A percentile compares a stretch with the other conserved stretches of the same genome.
phyloP scores from a whole-genome alignment of 2,113 vertebrate genomes.

The Thryonomys swinderianus region DNA sequence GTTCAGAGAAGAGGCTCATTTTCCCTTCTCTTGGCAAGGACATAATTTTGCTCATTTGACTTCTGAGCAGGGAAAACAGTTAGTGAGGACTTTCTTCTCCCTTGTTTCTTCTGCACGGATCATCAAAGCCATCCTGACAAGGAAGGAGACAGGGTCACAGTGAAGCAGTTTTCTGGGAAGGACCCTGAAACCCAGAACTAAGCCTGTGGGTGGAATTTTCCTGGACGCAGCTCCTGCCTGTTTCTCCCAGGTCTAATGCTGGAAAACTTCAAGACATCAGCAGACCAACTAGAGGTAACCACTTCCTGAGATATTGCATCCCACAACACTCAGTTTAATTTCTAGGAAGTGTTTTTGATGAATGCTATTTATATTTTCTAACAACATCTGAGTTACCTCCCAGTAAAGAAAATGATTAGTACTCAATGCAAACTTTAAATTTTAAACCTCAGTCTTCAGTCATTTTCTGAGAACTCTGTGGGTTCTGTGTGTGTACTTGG shows the following conservation, averaged over 20 bases:
- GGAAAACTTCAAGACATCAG: neutral
- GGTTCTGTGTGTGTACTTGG: conserved; percentile 1
- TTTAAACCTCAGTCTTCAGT: neutral
- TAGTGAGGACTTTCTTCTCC: neutral
- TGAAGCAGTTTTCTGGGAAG: neutral
- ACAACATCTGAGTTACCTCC: neutral
- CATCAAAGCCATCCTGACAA: neutral
- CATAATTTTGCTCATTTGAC: neutral
- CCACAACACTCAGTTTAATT: neutral
- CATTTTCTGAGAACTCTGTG: conserved; percentile 11
- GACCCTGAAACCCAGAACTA: neutral
- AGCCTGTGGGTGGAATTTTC: neutral
- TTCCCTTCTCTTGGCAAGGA: neutral
- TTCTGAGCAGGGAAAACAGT: neutral
- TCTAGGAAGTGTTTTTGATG: conserved; percentile 27
- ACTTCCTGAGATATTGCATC: neutral
- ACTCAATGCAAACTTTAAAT: conserved; percentile 49
- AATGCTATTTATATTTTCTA: neutral
- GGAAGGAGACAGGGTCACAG: neutral
- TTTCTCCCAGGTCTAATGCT: neutral
- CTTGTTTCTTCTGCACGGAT: neutral
- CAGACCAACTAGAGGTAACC: neutral
- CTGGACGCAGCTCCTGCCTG: neutral
- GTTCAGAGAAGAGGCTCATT: neutral
- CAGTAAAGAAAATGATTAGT: conserved; percentile 17